Evolutionary conservation across 2,888 invertebrate genomes (phyloP).

Genomic region (Protonemura montana): DNA sequence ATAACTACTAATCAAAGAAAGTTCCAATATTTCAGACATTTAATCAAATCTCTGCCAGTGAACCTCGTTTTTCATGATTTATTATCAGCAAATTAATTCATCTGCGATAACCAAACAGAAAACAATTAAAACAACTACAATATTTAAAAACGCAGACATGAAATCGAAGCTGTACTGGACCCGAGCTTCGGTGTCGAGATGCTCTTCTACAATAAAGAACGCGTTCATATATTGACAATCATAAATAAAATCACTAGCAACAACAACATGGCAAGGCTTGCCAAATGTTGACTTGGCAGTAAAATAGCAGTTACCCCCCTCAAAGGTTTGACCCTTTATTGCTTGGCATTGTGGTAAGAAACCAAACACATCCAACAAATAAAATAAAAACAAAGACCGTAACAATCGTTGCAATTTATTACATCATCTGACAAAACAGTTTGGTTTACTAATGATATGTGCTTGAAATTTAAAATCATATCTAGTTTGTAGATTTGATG

Average conservation of each 20-base stretch:
- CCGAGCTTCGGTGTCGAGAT: neutral
- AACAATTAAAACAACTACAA: too few relatives aligned
- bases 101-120: too few relatives aligned
- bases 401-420: neutral
- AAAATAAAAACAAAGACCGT: too few relatives aligned
- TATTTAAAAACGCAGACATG: too few relatives aligned
- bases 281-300: neutral
- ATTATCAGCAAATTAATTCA: too few relatives aligned
- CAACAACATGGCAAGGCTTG: neutral
- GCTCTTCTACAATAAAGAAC: neutral
- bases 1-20: too few relatives aligned
- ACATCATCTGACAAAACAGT: neutral
- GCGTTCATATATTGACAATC: neutral
- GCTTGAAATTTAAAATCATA: neutral
- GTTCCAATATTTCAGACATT: too few relatives aligned
- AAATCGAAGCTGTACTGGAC: neutral
- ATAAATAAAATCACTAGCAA: neutral
- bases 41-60: too few relatives aligned
- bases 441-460: conserved; percentile 2
- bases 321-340: neutral
- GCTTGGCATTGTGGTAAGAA: neutral
- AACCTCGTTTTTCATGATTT: too few relatives aligned
- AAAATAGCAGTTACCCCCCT: neutral
- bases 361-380: neutral
- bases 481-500: neutral